Evolutionary conservation across 1,140 invertebrate genomes (phyloP).

Genomic region (Orius insidiosus): DNA sequence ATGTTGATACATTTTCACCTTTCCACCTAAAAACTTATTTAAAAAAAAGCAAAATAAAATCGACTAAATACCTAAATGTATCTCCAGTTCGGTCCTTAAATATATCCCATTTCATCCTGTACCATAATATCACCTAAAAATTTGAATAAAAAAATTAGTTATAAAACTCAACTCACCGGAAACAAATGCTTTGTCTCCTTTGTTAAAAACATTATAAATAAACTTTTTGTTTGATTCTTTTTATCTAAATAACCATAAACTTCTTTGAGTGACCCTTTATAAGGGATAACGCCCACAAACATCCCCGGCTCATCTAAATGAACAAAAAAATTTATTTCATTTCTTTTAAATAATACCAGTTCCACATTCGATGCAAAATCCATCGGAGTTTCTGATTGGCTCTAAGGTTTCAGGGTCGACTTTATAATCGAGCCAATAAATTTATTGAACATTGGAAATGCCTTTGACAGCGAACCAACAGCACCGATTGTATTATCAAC

Average conservation of each 20-base stretch:
- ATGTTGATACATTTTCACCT: conserved; percentile 97
- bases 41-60: too few species aligned
- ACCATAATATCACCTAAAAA: conserved; percentile 74
- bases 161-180: conserved; percentile 42
- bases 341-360: conserved; percentile 29
- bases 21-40: conserved; percentile 48
- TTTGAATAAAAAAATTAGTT: conserved; percentile 1
- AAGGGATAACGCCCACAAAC: conserved; percentile 88
- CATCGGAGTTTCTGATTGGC: conserved; percentile 44
- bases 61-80: conserved; percentile 63
- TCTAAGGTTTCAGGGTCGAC: conserved; percentile 71
- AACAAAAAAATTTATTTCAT: too few species aligned
- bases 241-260: conserved; percentile 85
- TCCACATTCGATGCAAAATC: conserved; percentile 38
- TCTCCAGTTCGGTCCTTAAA: conserved; percentile 90
- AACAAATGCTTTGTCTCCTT: conserved; percentile 81
- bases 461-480: conserved; percentile 89
- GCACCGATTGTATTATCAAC: conserved; percentile 82
- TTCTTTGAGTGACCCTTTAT: conserved; percentile 57
- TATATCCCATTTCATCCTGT: conserved; percentile 80
- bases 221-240: conserved; percentile 86
- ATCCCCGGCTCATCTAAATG: conserved; percentile 73
- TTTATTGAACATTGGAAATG: conserved; percentile 64
- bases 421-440: conserved; percentile 55
- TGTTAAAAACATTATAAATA: conserved; percentile 68